A percentile compares a stretch with the other conserved stretches of the same genome.
phyloP scores from a whole-genome alignment of 2,888 invertebrate genomes.

The Sicus ferrugineus region DNA sequence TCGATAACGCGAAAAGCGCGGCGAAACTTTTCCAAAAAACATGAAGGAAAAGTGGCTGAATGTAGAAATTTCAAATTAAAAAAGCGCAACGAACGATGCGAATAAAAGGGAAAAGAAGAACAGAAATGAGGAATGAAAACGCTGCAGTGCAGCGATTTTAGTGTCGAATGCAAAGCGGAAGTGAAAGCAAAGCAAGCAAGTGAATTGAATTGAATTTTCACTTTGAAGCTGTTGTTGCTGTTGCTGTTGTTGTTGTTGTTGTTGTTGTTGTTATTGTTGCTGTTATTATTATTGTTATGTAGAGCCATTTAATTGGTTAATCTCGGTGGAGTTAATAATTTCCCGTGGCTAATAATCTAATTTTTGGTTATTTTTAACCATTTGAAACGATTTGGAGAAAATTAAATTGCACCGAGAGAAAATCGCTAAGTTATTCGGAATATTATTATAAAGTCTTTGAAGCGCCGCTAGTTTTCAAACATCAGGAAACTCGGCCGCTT shows the following conservation, averaged over 20 bases:
- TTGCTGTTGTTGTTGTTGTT: background rate
- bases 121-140: background rate
- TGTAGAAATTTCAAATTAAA: background rate
- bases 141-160: background rate
- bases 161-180: background rate
- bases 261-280: too few relatives aligned
- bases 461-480: too few relatives aligned
- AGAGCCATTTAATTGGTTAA: too few relatives aligned
- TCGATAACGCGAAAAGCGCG: slow-evolving; percentile 1
- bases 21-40: slow-evolving; percentile 6
- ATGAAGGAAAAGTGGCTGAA: background rate
- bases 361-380: too few relatives aligned
- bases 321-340: too few relatives aligned
- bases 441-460: too few relatives aligned
- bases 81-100: slow-evolving; percentile 18
- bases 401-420: too few relatives aligned
- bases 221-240: background rate
- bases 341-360: too few relatives aligned
- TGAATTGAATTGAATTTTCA: background rate
- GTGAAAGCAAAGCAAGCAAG: background rate
- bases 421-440: too few relatives aligned
- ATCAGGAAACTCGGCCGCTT: too few relatives aligned
- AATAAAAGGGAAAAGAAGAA: background rate
- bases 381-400: too few relatives aligned
- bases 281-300: too few relatives aligned